phyloP scores from a whole-genome alignment of 2,113 vertebrate species.

The Gymnogyps californianus region DNA sequence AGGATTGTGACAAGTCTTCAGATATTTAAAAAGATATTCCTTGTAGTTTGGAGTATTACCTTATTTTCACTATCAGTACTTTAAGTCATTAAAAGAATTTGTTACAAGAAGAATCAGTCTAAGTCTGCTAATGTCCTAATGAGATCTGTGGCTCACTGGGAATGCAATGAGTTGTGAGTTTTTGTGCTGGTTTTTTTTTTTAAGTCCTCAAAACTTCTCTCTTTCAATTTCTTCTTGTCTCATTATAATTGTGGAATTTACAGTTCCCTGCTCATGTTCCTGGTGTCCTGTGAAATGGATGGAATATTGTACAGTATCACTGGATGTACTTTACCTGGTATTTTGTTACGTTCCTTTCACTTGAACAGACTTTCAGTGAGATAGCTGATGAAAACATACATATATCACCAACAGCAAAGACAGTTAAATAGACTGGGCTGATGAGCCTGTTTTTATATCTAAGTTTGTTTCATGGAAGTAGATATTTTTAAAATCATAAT shows the following conservation, averaged over 20 bases:
- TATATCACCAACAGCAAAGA: neutral
- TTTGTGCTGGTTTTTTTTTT: neutral
- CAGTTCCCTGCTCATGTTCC: neutral
- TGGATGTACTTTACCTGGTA: neutral
- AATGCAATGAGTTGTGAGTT: neutral
- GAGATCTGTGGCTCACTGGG: neutral
- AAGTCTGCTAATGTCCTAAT: neutral
- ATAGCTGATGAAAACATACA: neutral
- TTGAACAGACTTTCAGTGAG: neutral
- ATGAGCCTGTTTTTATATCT: neutral
- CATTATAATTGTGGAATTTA: neutral
- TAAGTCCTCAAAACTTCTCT: neutral
- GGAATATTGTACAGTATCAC: neutral
- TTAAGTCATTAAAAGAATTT: neutral
- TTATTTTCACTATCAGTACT: neutral
- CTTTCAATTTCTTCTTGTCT: neutral
- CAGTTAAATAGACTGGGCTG: neutral
- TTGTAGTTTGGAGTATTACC: neutral
- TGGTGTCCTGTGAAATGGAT: neutral
- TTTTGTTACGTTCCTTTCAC: neutral
- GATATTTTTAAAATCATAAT: neutral
- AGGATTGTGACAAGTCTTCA: neutral
- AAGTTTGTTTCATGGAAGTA: neutral
- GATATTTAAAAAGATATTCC: neutral
- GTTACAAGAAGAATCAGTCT: neutral